phyloP scores from a whole-genome alignment of 2,113 vertebrate species.

The Noturus placidus region DNA sequence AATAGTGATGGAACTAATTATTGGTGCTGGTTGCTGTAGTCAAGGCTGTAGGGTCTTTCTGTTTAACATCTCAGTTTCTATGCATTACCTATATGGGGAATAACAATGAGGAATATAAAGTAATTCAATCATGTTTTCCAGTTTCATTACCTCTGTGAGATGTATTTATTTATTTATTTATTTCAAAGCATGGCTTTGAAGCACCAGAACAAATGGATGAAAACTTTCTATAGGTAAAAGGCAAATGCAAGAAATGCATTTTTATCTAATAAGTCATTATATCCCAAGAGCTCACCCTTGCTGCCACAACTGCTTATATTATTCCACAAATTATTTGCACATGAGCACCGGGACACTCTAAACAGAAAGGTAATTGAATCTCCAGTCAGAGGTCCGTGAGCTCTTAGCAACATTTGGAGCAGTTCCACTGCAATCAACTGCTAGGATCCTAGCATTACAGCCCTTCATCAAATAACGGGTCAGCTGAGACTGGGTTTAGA shows the following conservation, averaged over 20 bases:
- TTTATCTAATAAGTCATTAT: conserved; percentile 44
- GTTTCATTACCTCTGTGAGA: not conserved
- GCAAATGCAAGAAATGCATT: not conserved
- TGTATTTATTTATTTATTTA: too few species aligned
- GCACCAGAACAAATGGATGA: not conserved
- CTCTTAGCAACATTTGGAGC: conserved; percentile 57
- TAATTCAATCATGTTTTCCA: not conserved
- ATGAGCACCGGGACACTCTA: conserved; percentile 56
- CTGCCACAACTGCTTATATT: conserved; percentile 38
- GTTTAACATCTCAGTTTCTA: not conserved
- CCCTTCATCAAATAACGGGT: conserved; percentile 39
- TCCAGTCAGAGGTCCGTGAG: conserved; percentile 65
- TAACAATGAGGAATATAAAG: not conserved
- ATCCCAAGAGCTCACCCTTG: not conserved
- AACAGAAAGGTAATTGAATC: conserved; percentile 70
- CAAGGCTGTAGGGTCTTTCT: not conserved
- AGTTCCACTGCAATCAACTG: conserved; percentile 59
- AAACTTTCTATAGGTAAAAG: not conserved
- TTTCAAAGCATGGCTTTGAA: not conserved
- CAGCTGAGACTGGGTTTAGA: conserved; percentile 31
- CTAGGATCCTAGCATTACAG: conserved; percentile 60
- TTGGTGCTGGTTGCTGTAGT: not conserved
- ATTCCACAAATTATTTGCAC: conserved; percentile 56
- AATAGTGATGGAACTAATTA: not conserved
- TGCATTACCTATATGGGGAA: not conserved